Percentiles rank a stretch among this genome's conserved stretches.
phyloP scores from a whole-genome alignment of 2,888 invertebrate genomes.

The Ennomos erosarius region DNA sequence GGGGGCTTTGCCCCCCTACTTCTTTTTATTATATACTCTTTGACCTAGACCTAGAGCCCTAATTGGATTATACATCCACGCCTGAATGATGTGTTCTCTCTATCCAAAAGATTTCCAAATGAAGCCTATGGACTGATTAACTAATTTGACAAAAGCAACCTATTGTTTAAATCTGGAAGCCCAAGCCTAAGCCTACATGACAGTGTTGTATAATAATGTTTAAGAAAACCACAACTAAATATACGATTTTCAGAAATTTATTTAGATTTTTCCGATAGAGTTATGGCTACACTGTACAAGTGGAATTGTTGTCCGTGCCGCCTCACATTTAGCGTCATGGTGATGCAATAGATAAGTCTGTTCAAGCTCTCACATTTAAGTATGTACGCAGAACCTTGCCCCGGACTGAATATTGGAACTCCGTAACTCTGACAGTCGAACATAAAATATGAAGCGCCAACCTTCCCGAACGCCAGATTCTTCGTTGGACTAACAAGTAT shows the following conservation, averaged over 20 bases:
- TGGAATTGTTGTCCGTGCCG: constrained; percentile 83
- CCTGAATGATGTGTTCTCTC: no score
- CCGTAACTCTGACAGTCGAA: constrained; percentile 88
- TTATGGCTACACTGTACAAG: constrained; percentile 66
- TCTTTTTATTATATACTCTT: no score
- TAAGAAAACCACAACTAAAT: no score
- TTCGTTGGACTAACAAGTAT: constrained; percentile 82
- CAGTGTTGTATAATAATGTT: no score
- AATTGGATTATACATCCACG: no score
- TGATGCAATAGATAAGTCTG: constrained; percentile 86
- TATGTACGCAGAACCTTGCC: constrained; percentile 85
- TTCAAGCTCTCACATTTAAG: constrained; percentile 86
- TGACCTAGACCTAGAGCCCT: no score
- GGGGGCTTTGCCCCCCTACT: no score
- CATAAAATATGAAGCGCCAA: constrained; percentile 86
- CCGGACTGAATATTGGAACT: constrained; percentile 85
- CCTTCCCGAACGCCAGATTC: constrained; percentile 82
- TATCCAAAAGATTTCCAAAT: no score
- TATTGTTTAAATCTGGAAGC: no score
- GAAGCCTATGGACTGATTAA: no score
- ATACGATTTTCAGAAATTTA: constrained; percentile 45
- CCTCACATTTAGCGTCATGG: constrained; percentile 85
- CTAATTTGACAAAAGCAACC: no score
- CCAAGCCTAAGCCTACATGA: no score
- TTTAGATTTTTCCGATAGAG: constrained; percentile 61